Percentiles rank a stretch among this genome's conserved stretches.
These are phyloP conservation scores for Netelia inedita DNA, from an alignment of 2,888 invertebrate genomes.

Conservation along the genomic window DNA sequence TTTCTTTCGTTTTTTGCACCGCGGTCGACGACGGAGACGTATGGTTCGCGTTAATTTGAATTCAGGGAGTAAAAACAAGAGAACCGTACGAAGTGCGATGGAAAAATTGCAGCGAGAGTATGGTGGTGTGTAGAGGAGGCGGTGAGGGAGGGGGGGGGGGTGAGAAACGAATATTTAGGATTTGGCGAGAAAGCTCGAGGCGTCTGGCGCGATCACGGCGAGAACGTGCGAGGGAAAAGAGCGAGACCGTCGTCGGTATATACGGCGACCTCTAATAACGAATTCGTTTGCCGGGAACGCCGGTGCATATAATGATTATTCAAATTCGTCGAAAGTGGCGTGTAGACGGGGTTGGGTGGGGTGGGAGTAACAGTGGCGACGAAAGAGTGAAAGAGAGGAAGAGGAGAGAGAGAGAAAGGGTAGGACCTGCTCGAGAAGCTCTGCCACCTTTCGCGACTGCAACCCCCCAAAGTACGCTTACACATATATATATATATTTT, in stretches of 20 bases:
- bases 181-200: constrained; percentile 39
- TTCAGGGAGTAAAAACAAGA: constrained; percentile 46
- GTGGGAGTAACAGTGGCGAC: constrained; percentile 34
- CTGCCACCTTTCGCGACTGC: constrained; percentile 40
- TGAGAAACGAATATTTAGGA: constrained; percentile 43
- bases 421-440: constrained; percentile 58
- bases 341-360: constrained; percentile 40
- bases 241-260: constrained; percentile 23
- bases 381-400: constrained; percentile 5
- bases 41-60: constrained; percentile 54
- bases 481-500: constrained; percentile 24
- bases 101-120: constrained; percentile 19
- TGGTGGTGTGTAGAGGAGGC: background rate
- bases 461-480: constrained; percentile 53
- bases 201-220: constrained; percentile 30
- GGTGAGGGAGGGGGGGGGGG: background rate
- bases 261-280: constrained; percentile 73
- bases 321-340: constrained; percentile 81
- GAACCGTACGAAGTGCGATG: background rate
- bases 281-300: constrained; percentile 82
- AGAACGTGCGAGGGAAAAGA: constrained; percentile 8
- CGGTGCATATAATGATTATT: constrained; percentile 84
- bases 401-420: constrained; percentile 38
- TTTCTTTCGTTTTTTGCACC: no score
- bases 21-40: constrained; percentile 6